A percentile compares a stretch with the other conserved stretches of the same genome.
These are phyloP conservation scores for Electrophaes corylata DNA, from an alignment of 2,888 invertebrate species.

Conservation along the genomic window DNA sequence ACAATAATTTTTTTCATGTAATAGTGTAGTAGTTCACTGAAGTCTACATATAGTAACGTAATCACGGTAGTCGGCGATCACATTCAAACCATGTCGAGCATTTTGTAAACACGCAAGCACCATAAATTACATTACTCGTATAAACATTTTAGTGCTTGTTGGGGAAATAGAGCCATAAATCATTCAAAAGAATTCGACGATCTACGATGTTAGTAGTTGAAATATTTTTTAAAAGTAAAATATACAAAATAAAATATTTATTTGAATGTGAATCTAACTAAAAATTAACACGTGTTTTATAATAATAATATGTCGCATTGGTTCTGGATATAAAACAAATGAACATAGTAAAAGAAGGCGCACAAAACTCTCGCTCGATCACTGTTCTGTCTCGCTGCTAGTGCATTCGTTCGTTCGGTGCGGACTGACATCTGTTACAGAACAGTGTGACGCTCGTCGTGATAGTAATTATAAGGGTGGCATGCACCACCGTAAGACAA, in stretches of 20 bases:
- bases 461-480: slow-evolving; percentile 11
- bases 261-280: no score
- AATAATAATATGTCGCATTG: no score
- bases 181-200: not conserved
- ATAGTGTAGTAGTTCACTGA: no score
- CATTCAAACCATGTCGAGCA: slow-evolving; percentile 7
- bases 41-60: no score
- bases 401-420: not conserved
- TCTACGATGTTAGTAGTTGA: not conserved
- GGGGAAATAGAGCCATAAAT: not conserved
- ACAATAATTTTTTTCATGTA: no score
- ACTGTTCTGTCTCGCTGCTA: not conserved
- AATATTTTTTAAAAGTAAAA: not conserved
- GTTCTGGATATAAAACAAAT: not conserved
- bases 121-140: slow-evolving; percentile 5
- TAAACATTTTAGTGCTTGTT: slow-evolving; percentile 8
- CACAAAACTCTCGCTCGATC: not conserved
- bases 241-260: not conserved
- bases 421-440: not conserved
- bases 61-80: slow-evolving; percentile 17
- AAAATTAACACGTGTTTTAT: no score
- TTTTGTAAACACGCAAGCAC: not conserved
- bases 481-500: slow-evolving; percentile 12
- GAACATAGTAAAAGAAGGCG: not conserved
- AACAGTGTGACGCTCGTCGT: not conserved